phyloP scores from a whole-genome alignment of 2,113 vertebrate genomes.

The Gopherus evgoodei region DNA sequence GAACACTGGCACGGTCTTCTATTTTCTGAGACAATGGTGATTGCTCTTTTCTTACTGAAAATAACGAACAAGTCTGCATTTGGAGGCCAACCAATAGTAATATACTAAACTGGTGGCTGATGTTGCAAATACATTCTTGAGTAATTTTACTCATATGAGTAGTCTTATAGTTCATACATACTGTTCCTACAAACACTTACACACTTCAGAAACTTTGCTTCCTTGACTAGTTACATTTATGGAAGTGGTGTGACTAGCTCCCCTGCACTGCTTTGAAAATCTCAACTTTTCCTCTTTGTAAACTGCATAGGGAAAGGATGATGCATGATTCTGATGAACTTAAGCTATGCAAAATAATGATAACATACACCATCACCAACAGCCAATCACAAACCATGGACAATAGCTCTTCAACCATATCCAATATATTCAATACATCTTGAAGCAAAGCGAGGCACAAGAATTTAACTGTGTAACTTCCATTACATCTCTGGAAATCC shows the following conservation, averaged over 20 bases:
- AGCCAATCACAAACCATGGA: not conserved
- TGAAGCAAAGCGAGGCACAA: not conserved
- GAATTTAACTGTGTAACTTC: not conserved
- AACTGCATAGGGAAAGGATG: not conserved
- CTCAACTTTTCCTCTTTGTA: not conserved
- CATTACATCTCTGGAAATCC: not conserved
- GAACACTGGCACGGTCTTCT: not conserved
- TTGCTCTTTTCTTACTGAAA: not conserved
- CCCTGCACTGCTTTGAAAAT: not conserved
- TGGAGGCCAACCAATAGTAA: not conserved
- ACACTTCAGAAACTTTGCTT: not conserved
- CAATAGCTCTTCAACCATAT: not conserved
- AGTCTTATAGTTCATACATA: not conserved
- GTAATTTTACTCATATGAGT: not conserved
- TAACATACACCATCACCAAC: not conserved
- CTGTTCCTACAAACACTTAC: not conserved
- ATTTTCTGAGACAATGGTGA: not conserved
- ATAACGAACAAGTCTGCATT: not conserved
- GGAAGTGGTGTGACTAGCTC: fast-evolving
- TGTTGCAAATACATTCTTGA: not conserved
- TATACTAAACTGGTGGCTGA: not conserved
- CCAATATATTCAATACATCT: not conserved
- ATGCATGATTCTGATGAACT: not conserved
- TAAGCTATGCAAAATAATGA: not conserved
- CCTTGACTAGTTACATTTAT: not conserved